Evolutionary conservation across 2,113 vertebrate species (phyloP).

Genomic region (Cyanistes caeruleus): DNA sequence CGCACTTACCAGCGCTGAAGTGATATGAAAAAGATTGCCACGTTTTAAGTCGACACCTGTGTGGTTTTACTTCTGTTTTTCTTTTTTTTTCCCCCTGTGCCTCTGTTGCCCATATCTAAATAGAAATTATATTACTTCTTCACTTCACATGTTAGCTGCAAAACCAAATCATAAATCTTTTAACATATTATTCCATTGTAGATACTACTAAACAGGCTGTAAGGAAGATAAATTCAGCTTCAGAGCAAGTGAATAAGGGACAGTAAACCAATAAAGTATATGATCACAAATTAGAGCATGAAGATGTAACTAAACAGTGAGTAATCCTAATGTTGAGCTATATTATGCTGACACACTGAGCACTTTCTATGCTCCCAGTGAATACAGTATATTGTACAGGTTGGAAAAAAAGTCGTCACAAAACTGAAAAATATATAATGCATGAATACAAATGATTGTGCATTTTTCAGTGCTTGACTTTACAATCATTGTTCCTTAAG

Average conservation of each 20-base stretch:
- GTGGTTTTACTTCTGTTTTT: neutral
- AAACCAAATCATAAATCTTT: neutral
- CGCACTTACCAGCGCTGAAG: rapidly evolving
- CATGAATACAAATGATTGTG: neutral
- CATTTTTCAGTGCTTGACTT: neutral
- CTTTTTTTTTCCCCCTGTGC: too few relatives aligned
- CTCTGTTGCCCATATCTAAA: neutral
- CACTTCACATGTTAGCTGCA: neutral
- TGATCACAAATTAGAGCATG: neutral
- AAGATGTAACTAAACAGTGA: neutral
- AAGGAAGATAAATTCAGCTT: slow-evolving; percentile 8
- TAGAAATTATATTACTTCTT: neutral
- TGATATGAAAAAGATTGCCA: rapidly evolving
- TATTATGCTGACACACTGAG: neutral
- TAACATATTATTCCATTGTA: neutral
- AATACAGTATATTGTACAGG: neutral
- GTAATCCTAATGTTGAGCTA: neutral
- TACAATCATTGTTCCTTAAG: neutral
- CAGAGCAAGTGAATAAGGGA: neutral
- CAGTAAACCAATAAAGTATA: neutral
- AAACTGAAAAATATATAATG: neutral
- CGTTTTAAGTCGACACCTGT: rapidly evolving
- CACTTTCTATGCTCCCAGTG: neutral
- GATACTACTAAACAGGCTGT: neutral
- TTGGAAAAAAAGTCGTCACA: neutral